Conservation (phyloP, 1,140 invertebrate genomes). For the Pseudobourletiella spinata region DNA sequence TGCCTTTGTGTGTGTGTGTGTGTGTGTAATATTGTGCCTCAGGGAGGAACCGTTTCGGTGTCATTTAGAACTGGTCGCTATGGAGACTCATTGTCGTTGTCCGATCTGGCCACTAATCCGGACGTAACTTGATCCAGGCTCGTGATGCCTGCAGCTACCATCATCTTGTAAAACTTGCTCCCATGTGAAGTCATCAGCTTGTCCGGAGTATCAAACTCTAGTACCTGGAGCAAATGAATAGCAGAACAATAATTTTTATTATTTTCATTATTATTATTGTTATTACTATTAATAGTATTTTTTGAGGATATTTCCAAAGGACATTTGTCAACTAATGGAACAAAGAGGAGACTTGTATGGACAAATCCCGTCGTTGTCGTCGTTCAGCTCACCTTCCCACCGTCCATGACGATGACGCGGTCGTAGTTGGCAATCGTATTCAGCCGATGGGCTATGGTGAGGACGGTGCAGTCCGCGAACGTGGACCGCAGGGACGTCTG, state of each 20-base stretch:
- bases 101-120: too few species aligned
- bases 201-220: constrained; percentile 50
- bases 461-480: constrained; percentile 77
- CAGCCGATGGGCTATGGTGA: constrained; percentile 88
- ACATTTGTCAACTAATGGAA: not conserved
- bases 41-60: too few species aligned
- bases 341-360: not conserved
- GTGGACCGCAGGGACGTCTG: constrained; percentile 63
- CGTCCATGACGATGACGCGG: constrained; percentile 7
- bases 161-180: constrained; percentile 50
- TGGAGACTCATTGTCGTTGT: too few species aligned
- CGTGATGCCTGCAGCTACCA: constrained; percentile 40
- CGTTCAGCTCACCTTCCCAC: constrained; percentile 6
- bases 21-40: too few species aligned
- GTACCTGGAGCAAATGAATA: constrained; percentile 41
- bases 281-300: too few species aligned
- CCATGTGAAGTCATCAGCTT: constrained; percentile 44
- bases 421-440: constrained; percentile 89
- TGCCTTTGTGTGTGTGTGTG: too few species aligned
- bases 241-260: not conserved
- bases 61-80: too few species aligned
- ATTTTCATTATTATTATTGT: too few species aligned
- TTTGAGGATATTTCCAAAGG: too few species aligned
- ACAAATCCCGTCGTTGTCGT: not conserved
- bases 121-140: constrained; percentile 5